Evolutionary conservation across 2,888 invertebrate genomes (phyloP), one percentile per base, ranked within the genome.

Genomic region (Dynastes maya): DNA sequence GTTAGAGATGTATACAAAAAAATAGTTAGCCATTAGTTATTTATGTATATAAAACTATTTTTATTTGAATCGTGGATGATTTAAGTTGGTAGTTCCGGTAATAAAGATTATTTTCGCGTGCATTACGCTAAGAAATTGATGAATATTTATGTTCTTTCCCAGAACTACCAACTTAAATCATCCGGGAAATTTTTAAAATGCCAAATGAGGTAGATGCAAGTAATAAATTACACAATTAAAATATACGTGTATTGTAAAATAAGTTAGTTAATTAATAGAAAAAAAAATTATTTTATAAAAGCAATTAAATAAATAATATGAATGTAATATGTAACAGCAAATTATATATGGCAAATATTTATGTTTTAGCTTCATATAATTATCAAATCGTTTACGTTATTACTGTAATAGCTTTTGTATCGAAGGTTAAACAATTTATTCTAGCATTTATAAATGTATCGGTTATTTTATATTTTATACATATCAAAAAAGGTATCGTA

Each of bases 401-500:
- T 55, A 37, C 37, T 37, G 53, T 55, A 71, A 55, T 71, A 71
- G 16, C 55, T 53, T 72, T 72, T 58, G 37, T 72, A 72, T 61
- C 40, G 40, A 61, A 72, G 13, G 27, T 49, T 68, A 37, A 49
- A 9, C n/a, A 45, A 68, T 58, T 72, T 40, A 72, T 72, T 72
- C 40, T 72, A 72, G 37, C n/a, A 27, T 61, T 16, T 37, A 55
- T 67, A 55, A 27, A 75, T 49, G 29, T 45, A 58, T 22, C 32
- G 13, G 51, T 76, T 22, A 53, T 65, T 76, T 76, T 67, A 76
- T 37, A 37, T 37, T 37, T 65, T 67, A 76, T 76, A 76, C 76
- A 76, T 76, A 76, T 76, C 76, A 76, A 37, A 53, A 67, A 58
- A 29, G 22, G 22, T 76, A 40, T 65, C 65, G 65, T 76, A 32